Conservation (phyloP, 2,888 invertebrate genomes). For the Euspilapteryx auroguttella region DNA sequence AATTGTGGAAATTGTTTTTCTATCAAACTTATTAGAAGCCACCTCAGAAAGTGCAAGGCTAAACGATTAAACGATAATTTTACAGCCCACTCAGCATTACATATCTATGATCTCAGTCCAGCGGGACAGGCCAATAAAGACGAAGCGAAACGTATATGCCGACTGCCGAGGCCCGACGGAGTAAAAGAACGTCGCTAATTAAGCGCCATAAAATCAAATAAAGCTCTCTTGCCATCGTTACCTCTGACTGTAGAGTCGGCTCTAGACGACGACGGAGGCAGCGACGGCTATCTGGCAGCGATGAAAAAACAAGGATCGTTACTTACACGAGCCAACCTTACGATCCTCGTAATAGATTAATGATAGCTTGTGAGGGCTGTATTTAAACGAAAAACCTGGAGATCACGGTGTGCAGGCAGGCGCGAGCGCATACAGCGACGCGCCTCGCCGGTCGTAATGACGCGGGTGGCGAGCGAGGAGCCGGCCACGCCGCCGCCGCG, state of each 20-base stretch:
- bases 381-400: constrained; percentile 27
- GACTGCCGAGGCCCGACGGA: constrained; percentile 27
- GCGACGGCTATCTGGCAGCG: constrained; percentile 6
- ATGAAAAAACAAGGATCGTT: constrained; percentile 30
- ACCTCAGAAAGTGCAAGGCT: no score
- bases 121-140: constrained; percentile 39
- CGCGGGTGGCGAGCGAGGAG: constrained; percentile 14
- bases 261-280: not conserved
- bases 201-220: constrained; percentile 52
- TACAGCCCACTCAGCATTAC: no score
- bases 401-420: constrained; percentile 9
- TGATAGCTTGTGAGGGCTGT: constrained; percentile 44
- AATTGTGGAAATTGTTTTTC: no score
- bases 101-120: no score
- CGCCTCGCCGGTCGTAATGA: no score
- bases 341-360: constrained; percentile 44
- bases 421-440: constrained; percentile 16
- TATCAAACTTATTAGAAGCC: no score
- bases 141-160: constrained; percentile 24
- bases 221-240: constrained; percentile 35
- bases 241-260: not conserved
- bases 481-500: constrained; percentile 16
- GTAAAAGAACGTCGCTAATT: constrained; percentile 49
- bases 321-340: constrained; percentile 30
- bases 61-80: no score